Evolutionary conservation across 2,888 invertebrate species (phyloP).

Genomic region (Graphium colonna): DNA sequence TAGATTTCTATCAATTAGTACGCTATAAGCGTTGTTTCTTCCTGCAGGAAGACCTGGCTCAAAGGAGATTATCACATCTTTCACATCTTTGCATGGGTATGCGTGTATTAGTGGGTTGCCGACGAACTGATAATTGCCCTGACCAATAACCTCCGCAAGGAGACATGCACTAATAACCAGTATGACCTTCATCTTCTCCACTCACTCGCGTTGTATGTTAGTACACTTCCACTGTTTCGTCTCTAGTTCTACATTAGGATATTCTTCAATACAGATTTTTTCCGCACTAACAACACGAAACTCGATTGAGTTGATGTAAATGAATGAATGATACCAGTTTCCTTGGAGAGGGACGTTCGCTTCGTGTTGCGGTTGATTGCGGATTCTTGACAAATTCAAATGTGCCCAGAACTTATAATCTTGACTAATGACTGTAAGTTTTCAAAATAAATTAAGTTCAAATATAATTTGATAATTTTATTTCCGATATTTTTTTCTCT

Average conservation of each 20-base stretch:
- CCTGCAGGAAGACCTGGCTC: slow-evolving; percentile 13
- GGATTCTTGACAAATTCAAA: not conserved
- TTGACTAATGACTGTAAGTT: too few species aligned
- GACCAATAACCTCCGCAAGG: slow-evolving; percentile 9
- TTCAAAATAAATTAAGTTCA: not conserved
- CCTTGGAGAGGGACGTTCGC: not conserved
- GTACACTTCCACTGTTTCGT: not conserved
- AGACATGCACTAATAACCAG: slow-evolving; percentile 1
- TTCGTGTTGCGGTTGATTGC: slow-evolving; percentile 1
- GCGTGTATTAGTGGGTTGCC: slow-evolving; percentile 17
- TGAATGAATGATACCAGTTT: slow-evolving; percentile 12
- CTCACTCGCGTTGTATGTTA: not conserved
- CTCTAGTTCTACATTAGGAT: slow-evolving; percentile 8
- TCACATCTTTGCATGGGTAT: slow-evolving; percentile 14
- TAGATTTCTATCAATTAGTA: slow-evolving; percentile 12
- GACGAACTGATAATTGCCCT: slow-evolving; percentile 16
- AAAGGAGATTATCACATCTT: slow-evolving; percentile 9
- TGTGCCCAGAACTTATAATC: not conserved
- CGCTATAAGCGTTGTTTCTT: slow-evolving; percentile 14
- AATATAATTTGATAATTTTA: too few species aligned
- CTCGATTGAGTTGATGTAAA: slow-evolving; percentile 2
- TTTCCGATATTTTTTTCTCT: not conserved
- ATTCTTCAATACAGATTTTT: not conserved
- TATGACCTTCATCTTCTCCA: not conserved
- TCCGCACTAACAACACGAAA: slow-evolving; percentile 1